Percentiles rank a stretch among this genome's conserved stretches.
Conservation (phyloP, 2,113 vertebrate genomes). For the Podilymbus podiceps region DNA sequence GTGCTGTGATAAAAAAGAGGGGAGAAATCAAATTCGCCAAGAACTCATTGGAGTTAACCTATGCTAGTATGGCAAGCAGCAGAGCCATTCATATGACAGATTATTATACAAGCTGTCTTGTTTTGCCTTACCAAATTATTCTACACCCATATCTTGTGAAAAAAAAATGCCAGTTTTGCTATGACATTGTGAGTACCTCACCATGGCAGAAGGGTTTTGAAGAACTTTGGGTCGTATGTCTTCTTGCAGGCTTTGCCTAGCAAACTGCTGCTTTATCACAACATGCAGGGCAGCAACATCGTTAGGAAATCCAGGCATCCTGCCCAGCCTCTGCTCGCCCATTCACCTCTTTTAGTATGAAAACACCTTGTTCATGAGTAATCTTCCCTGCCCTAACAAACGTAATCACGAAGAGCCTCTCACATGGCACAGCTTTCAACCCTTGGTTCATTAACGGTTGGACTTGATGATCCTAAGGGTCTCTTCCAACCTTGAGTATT, state of each 20-base stretch:
- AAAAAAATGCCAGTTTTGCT: neutral
- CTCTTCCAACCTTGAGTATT: no score
- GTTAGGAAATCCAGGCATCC: neutral
- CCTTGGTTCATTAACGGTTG: neutral
- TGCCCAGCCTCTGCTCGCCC: no score
- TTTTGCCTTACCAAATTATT: slow-evolving; percentile 13
- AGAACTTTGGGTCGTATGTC: neutral
- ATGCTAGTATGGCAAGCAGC: neutral
- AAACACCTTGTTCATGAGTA: neutral
- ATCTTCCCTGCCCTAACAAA: neutral
- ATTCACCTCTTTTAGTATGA: neutral
- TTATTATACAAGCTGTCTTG: neutral
- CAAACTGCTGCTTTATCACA: neutral
- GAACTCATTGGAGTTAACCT: neutral
- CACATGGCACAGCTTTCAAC: neutral
- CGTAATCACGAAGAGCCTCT: neutral
- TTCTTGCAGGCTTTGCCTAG: neutral
- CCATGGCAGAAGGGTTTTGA: neutral
- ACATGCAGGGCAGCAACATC: neutral
- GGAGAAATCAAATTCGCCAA: neutral
- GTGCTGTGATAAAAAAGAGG: neutral
- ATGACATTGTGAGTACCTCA: neutral
- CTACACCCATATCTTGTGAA: neutral
- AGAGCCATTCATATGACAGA: neutral
- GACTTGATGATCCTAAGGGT: no score